These are phyloP conservation scores for Euplexia lucipara DNA, from an alignment of 2,888 invertebrate species.

Conservation along the genomic window DNA sequence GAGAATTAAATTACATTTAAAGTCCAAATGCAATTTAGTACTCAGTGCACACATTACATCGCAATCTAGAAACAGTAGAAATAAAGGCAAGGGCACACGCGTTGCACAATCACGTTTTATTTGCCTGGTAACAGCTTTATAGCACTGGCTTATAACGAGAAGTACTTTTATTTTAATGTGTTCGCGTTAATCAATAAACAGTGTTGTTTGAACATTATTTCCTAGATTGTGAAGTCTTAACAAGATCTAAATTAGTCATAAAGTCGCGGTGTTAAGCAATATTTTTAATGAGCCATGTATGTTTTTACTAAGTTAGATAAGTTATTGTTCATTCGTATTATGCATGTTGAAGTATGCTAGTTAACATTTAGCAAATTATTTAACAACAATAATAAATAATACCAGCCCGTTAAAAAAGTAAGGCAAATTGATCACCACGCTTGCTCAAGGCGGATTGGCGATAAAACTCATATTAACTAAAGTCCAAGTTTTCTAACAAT, in stretches of 20 bases:
- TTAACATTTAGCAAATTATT: too few relatives aligned
- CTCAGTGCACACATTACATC: constrained; percentile 16
- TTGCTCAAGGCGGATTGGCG: too few relatives aligned
- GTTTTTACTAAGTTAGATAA: too few relatives aligned
- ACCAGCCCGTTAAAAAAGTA: too few relatives aligned
- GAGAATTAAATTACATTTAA: constrained; percentile 28
- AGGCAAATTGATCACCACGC: too few relatives aligned
- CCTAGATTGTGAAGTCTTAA: constrained; percentile 24
- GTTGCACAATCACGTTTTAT: constrained; percentile 48
- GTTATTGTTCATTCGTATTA: too few relatives aligned
- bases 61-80: constrained; percentile 37
- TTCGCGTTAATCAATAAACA: constrained; percentile 37
- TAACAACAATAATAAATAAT: too few relatives aligned
- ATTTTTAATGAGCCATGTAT: not conserved
- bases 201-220: constrained; percentile 32
- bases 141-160: constrained; percentile 20
- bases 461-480: too few relatives aligned
- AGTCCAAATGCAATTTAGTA: constrained; percentile 35
- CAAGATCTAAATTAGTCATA: constrained; percentile 24
- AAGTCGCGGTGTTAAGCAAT: not conserved
- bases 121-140: constrained; percentile 40
- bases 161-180: constrained; percentile 33
- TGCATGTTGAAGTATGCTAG: too few relatives aligned
- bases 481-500: too few relatives aligned
- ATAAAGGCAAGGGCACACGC: constrained; percentile 32